Conservation (phyloP, 2,113 vertebrate genomes). For the Corydoras maculifer region DNA sequence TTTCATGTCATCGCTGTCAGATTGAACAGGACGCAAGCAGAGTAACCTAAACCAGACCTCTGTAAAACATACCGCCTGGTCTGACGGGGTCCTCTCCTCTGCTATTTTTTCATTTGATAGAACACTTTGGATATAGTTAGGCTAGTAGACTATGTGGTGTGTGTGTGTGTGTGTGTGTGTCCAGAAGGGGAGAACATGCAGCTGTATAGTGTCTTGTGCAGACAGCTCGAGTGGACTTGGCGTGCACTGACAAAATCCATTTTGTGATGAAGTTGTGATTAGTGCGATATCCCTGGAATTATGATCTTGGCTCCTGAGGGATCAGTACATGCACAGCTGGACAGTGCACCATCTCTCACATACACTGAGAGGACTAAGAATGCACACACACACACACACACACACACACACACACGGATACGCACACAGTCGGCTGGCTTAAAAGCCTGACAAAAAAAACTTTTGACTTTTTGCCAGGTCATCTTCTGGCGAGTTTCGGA, state of each 20-base stretch:
- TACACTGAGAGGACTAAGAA: constrained; percentile 14
- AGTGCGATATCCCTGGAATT: constrained; percentile 66
- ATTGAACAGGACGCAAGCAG: constrained; percentile 58
- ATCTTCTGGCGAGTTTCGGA: too few species aligned
- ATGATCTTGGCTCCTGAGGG: constrained; percentile 59
- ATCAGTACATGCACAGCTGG: constrained; percentile 58
- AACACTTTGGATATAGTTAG: too few species aligned
- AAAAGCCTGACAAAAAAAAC: too few species aligned
- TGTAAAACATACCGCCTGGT: constrained; percentile 23
- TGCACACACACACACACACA: constrained; percentile 28
- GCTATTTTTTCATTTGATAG: too few species aligned
- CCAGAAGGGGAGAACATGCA: constrained; percentile 50
- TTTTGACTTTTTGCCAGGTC: too few species aligned
- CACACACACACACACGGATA: constrained; percentile 6
- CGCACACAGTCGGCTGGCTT: too few species aligned
- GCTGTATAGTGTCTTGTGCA: constrained; percentile 70
- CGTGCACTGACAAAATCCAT: constrained; percentile 72
- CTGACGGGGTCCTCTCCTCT: neutral
- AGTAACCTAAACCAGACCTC: constrained; percentile 59
- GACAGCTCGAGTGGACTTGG: constrained; percentile 65
- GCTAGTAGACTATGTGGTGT: neutral
- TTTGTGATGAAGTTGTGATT: constrained; percentile 72
- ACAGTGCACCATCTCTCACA: constrained; percentile 42
- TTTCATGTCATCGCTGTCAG: constrained; percentile 60
- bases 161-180: constrained; percentile 12